Percentiles rank a stretch among this genome's conserved stretches.
Conservation (phyloP, 2,888 invertebrate genomes). For the Euzophera pinguis region DNA sequence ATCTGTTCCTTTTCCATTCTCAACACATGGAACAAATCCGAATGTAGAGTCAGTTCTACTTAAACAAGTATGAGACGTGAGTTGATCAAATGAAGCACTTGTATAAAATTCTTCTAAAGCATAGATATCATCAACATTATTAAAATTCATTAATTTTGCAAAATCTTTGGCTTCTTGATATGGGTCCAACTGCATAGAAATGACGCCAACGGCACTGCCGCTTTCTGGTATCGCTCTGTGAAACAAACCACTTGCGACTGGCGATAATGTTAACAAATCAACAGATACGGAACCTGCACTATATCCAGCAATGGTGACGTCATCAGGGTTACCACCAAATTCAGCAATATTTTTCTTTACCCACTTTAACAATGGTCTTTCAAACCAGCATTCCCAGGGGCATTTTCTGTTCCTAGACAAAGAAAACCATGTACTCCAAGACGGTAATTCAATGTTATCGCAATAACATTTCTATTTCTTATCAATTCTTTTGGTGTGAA, state of each 20-base stretch:
- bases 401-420: slow-evolving; percentile 14
- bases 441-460: background rate
- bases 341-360: slow-evolving; percentile 20
- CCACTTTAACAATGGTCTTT: slow-evolving; percentile 21
- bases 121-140: background rate
- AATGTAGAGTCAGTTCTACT: background rate
- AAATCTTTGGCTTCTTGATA: background rate
- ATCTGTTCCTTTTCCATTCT: background rate
- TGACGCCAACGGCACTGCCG: background rate
- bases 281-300: background rate
- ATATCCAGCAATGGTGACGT: background rate
- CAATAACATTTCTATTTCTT: background rate
- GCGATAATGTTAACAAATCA: background rate
- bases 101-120: background rate
- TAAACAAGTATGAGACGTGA: too few relatives aligned
- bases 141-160: background rate
- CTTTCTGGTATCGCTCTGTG: background rate
- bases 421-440: background rate
- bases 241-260: background rate
- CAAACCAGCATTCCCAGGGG: slow-evolving; percentile 22
- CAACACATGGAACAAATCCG: background rate
- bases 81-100: too few relatives aligned
- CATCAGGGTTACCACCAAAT: slow-evolving; percentile 17
- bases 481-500: background rate
- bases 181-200: background rate